A percentile compares a stretch with the other conserved stretches of the same genome.
Conservation (phyloP, 2,888 invertebrate species). For the Calameuta pallipes region DNA sequence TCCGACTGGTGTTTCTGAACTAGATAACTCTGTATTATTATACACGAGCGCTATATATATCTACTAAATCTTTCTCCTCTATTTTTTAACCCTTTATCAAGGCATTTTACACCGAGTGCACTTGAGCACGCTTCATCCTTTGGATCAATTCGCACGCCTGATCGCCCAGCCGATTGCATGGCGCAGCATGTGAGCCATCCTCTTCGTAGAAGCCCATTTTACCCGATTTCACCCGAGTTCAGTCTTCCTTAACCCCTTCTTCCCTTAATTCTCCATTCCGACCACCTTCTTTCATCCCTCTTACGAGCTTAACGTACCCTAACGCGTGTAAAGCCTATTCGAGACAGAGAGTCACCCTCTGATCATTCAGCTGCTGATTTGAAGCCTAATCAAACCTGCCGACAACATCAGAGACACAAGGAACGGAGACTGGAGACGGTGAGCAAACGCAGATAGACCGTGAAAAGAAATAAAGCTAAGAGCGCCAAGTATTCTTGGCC, state of each 20-base stretch:
- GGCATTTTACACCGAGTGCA: conserved; percentile 31
- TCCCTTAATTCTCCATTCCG: conserved; percentile 12
- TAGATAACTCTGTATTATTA: neutral
- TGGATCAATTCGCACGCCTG: conserved; percentile 35
- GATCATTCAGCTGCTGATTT: neutral
- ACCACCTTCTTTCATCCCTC: conserved; percentile 12
- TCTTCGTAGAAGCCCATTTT: conserved; percentile 5
- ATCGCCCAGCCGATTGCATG: conserved; percentile 30
- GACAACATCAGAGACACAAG: neutral
- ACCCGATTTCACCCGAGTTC: neutral
- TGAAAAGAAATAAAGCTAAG: neutral
- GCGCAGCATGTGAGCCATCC: conserved; percentile 23
- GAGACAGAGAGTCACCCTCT: conserved; percentile 17
- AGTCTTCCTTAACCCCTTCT: conserved; percentile 11
- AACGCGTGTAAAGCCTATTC: conserved; percentile 15
- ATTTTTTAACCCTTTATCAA: conserved; percentile 3
- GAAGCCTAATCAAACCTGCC: neutral
- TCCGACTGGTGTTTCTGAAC: neutral
- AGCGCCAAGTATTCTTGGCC: neutral
- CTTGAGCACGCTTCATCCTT: conserved; percentile 22
- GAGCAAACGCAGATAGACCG: neutral
- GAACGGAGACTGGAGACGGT: neutral
- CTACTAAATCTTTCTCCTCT: neutral
- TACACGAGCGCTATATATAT: neutral
- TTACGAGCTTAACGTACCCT: conserved; percentile 11